These are phyloP conservation scores for Neomorphus geoffroyi DNA, from an alignment of 2,797 vertebrate species.

Conservation along the genomic window DNA sequence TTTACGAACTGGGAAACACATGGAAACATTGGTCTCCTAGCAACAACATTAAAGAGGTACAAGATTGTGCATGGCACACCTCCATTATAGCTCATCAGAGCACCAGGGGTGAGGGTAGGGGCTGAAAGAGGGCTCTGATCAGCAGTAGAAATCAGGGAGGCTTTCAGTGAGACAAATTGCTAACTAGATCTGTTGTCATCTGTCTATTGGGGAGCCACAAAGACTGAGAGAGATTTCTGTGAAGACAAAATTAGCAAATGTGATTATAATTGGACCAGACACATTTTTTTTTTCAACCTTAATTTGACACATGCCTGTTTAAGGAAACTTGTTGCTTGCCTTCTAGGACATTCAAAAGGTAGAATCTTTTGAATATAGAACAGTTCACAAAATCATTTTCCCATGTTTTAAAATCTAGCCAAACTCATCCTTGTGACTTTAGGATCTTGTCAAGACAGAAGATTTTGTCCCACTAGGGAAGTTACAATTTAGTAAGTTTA, in stretches of 20 bases:
- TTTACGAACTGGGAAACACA: background rate
- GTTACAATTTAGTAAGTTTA: background rate
- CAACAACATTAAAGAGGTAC: background rate
- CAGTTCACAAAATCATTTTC: background rate
- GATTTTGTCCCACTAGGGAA: background rate
- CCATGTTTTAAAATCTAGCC: background rate
- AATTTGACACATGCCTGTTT: background rate
- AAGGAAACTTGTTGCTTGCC: background rate
- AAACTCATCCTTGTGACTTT: background rate
- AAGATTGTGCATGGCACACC: rapidly evolving
- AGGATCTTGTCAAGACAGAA: background rate
- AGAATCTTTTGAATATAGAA: background rate
- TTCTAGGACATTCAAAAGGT: background rate
- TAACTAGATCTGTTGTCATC: background rate
- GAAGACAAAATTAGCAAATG: background rate
- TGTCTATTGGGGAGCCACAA: background rate
- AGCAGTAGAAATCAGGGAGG: background rate
- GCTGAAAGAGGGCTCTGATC: background rate
- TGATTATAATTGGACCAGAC: background rate
- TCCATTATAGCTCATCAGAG: background rate
- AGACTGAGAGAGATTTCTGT: background rate
- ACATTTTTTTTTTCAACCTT: background rate
- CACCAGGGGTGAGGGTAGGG: background rate
- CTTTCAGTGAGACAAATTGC: background rate
- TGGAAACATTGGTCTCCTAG: background rate